Conservation (phyloP, 2,797 vertebrate genomes). For the Hippopotamyrus pictus region DNA sequence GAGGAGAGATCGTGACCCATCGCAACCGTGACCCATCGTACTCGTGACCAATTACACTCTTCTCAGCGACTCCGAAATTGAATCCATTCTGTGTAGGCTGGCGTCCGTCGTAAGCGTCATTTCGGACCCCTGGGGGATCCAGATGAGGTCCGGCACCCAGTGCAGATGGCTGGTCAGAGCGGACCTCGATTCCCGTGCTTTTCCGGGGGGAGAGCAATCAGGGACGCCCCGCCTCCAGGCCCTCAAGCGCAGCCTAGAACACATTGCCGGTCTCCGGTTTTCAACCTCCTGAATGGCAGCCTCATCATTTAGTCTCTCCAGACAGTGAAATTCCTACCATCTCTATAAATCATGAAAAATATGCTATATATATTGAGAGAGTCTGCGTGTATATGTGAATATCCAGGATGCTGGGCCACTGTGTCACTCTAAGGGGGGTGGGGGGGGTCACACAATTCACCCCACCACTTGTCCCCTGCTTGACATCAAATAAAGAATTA, state of each 20-base stretch:
- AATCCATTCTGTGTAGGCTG: neutral
- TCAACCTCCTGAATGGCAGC: neutral
- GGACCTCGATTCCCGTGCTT: neutral
- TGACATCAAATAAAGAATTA: slow-evolving; percentile 6
- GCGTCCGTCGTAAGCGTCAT: neutral
- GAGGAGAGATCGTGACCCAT: neutral
- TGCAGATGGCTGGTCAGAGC: neutral
- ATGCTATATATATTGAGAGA: neutral
- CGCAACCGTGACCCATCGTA: neutral
- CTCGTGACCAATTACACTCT: neutral
- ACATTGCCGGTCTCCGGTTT: neutral
- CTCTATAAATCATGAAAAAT: neutral
- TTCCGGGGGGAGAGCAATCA: neutral
- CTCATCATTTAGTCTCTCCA: neutral
- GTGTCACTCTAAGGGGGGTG: slow-evolving; percentile 43
- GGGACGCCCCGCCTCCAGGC: neutral
- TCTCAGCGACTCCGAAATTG: neutral
- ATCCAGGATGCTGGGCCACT: slow-evolving; percentile 28
- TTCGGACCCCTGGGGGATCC: neutral
- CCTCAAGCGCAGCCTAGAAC: neutral
- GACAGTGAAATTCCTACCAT: neutral
- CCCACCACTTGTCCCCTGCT: neutral
- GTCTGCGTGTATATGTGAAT: slow-evolving; percentile 19
- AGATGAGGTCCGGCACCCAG: neutral
- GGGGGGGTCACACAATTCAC: neutral